Conservation (phyloP, 2,113 vertebrate genomes). For the Gobiocypris rarus region DNA sequence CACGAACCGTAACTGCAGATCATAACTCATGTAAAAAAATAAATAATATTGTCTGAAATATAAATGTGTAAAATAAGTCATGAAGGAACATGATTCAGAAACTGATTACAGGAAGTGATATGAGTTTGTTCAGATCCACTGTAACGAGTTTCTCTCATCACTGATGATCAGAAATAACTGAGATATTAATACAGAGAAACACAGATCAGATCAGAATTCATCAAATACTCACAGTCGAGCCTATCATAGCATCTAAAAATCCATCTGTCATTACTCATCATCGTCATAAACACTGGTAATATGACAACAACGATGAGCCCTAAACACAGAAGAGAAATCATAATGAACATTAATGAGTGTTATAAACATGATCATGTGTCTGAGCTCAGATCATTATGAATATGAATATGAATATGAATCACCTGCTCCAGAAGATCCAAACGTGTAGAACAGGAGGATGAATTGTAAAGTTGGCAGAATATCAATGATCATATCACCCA, state of each 20-base stretch:
- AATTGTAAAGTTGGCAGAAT: background rate
- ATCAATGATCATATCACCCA: background rate
- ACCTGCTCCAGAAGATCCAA: background rate
- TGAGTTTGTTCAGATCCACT: no score
- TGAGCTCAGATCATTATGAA: background rate
- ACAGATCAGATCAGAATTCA: background rate
- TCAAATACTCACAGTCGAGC: background rate
- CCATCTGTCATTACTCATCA: background rate
- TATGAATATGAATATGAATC: background rate
- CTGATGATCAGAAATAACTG: background rate
- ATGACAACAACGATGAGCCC: background rate
- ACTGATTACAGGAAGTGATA: background rate
- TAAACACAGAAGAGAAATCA: constrained; percentile 1
- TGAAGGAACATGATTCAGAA: no score
- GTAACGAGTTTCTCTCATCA: no score
- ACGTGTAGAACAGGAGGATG: constrained; percentile 2
- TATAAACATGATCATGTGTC: background rate
- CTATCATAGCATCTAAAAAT: accelerated
- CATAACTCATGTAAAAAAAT: no score
- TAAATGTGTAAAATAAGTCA: no score
- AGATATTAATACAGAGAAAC: background rate
- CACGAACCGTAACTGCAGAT: no score
- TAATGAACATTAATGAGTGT: background rate
- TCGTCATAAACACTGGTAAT: background rate
- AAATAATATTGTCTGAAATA: no score